A percentile compares a stretch with the other conserved stretches of the same genome.
These are phyloP conservation scores for Verasper variegatus DNA, from an alignment of 2,113 vertebrate genomes.

Conservation along the genomic window DNA sequence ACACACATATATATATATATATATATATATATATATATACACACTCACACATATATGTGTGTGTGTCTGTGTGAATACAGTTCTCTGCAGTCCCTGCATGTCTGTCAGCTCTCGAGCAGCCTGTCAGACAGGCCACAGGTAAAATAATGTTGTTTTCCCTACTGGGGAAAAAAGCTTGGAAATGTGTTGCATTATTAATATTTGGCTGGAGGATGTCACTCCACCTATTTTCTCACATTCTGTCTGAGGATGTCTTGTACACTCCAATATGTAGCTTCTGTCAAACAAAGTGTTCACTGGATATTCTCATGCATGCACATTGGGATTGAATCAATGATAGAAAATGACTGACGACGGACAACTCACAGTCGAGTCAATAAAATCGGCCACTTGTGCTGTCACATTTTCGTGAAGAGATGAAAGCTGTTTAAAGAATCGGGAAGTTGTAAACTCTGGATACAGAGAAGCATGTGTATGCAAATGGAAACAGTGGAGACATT, in stretches of 20 bases:
- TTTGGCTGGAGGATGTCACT: slow-evolving; percentile 66
- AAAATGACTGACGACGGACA: slow-evolving; percentile 13
- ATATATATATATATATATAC: slow-evolving; percentile 25
- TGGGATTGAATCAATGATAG: background rate
- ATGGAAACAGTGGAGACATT: background rate
- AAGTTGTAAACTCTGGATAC: background rate
- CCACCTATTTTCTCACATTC: background rate
- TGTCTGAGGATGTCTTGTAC: background rate
- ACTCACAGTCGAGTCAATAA: slow-evolving; percentile 7
- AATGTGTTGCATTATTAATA: slow-evolving; percentile 74
- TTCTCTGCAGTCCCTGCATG: slow-evolving; percentile 44
- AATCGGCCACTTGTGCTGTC: background rate
- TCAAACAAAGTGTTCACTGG: background rate
- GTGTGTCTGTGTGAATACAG: background rate
- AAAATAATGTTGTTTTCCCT: slow-evolving; percentile 70
- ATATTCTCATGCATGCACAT: background rate
- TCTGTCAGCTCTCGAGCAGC: slow-evolving; percentile 65
- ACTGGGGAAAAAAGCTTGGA: slow-evolving; percentile 68
- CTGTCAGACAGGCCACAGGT: slow-evolving; percentile 76
- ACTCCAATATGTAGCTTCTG: background rate
- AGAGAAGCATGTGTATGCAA: slow-evolving; percentile 17
- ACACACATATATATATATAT: slow-evolving; percentile 27
- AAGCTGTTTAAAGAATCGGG: background rate
- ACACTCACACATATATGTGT: background rate
- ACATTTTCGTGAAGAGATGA: background rate